phyloP scores from a whole-genome alignment of 2,113 vertebrate genomes.

The Eclectus roratus region DNA sequence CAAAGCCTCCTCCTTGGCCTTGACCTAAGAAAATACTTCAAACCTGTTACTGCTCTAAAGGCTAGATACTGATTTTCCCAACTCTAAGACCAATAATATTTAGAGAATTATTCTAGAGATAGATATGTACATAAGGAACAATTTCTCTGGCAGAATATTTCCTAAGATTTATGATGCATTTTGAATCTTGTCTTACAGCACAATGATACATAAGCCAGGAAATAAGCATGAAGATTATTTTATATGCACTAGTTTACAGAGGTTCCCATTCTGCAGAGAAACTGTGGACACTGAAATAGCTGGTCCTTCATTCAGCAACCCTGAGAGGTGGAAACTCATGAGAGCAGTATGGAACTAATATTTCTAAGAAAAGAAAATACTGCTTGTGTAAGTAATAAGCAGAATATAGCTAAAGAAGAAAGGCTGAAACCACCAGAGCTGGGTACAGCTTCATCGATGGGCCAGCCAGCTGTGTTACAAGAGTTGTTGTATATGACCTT shows the following conservation, averaged over 20 bases:
- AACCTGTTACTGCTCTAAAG: neutral
- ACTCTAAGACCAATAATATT: neutral
- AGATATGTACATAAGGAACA: neutral
- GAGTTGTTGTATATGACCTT: neutral
- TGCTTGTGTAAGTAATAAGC: neutral
- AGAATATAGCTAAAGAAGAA: neutral
- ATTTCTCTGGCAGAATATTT: neutral
- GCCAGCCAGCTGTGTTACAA: neutral
- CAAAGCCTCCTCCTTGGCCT: neutral
- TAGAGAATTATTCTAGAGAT: neutral
- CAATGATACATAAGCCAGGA: neutral
- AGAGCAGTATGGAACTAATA: neutral
- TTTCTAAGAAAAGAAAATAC: neutral
- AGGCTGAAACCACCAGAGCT: neutral
- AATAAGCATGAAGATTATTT: neutral
- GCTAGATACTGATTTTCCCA: neutral
- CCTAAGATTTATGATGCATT: neutral
- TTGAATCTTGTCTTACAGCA: neutral
- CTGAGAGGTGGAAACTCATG: neutral
- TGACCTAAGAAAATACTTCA: neutral
- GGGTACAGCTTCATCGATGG: neutral
- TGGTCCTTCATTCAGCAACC: neutral
- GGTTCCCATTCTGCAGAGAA: neutral
- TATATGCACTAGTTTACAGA: neutral
- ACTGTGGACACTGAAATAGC: neutral